These are phyloP conservation scores for Caenorhabditis panamensis DNA, from an alignment of 2,888 invertebrate genomes.

Conservation along the genomic window DNA sequence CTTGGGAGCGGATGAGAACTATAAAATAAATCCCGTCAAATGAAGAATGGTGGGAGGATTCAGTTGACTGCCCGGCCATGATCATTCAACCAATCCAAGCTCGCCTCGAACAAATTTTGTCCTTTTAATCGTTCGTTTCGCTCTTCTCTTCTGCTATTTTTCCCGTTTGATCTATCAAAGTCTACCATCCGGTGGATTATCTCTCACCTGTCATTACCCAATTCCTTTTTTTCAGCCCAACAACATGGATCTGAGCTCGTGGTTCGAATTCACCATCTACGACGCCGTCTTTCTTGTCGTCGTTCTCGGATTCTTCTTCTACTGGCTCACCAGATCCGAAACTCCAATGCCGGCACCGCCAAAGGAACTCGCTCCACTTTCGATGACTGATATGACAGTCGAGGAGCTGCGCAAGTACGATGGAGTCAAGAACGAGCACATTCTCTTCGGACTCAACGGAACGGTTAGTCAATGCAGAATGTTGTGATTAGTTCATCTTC, in stretches of 20 bases:
- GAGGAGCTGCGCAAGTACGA: slow-evolving; percentile 77
- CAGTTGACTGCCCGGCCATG: neutral
- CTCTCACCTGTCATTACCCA: neutral
- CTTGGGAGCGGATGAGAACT: slow-evolving; percentile 31
- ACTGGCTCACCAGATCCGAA: slow-evolving; percentile 71
- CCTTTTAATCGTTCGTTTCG: slow-evolving; percentile 24
- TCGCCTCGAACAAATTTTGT: slow-evolving; percentile 16
- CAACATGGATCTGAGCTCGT: slow-evolving; percentile 65
- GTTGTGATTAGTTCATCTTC: too few species aligned
- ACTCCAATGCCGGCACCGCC: slow-evolving; percentile 66
- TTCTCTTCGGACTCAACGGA: slow-evolving; percentile 76
- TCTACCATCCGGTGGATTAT: slow-evolving; percentile 9
- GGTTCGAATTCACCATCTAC: slow-evolving; percentile 67
- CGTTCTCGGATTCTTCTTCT: slow-evolving; percentile 74
- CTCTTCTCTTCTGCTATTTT: neutral
- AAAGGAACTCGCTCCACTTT: slow-evolving; percentile 61
- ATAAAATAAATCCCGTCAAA: slow-evolving; percentile 47
- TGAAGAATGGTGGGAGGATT: neutral
- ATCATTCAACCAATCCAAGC: slow-evolving; percentile 41
- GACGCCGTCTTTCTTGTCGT: slow-evolving; percentile 76
- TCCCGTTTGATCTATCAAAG: slow-evolving; percentile 40
- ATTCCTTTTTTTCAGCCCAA: slow-evolving; percentile 23
- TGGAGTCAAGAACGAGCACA: slow-evolving; percentile 77
- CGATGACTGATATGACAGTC: slow-evolving; percentile 78
- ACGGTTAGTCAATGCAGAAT: too few species aligned